Conservation (phyloP, 2,888 invertebrate genomes). For the Idaea straminata region DNA sequence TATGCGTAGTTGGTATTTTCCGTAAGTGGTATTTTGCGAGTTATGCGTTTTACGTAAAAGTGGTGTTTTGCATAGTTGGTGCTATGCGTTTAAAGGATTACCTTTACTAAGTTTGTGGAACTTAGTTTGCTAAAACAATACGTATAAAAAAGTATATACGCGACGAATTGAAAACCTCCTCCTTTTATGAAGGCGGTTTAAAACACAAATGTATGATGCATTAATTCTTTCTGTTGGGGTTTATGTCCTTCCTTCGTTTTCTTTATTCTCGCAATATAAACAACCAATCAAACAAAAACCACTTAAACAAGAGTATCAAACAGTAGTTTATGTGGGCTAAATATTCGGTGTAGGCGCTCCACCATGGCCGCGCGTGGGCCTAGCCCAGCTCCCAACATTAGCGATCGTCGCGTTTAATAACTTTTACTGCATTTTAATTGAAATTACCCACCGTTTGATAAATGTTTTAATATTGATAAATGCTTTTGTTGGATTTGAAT, state of each 20-base stretch:
- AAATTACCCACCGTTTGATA: background rate
- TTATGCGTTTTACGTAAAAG: too few species aligned
- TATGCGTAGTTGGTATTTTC: too few species aligned
- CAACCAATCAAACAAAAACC: background rate
- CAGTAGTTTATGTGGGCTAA: conserved; percentile 36
- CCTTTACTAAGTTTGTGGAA: too few species aligned
- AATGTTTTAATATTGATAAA: background rate
- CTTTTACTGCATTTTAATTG: background rate
- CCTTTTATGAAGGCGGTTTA: too few species aligned
- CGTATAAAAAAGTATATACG: too few species aligned
- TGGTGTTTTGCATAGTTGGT: too few species aligned
- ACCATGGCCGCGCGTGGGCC: conserved; percentile 43
- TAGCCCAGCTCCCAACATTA: conserved; percentile 25
- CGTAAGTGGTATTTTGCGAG: too few species aligned
- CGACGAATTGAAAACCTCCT: too few species aligned
- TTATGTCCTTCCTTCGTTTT: background rate
- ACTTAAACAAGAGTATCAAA: background rate
- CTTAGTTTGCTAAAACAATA: too few species aligned
- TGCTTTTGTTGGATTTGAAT: too few species aligned
- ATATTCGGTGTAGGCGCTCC: conserved; percentile 53
- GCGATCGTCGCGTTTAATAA: too few species aligned
- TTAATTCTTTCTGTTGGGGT: background rate
- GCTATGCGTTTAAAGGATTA: too few species aligned
- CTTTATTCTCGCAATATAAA: background rate
- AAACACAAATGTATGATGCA: background rate